Evolutionary conservation across 2,888 invertebrate species (phyloP).

Genomic region (Pyrgus malvae): DNA sequence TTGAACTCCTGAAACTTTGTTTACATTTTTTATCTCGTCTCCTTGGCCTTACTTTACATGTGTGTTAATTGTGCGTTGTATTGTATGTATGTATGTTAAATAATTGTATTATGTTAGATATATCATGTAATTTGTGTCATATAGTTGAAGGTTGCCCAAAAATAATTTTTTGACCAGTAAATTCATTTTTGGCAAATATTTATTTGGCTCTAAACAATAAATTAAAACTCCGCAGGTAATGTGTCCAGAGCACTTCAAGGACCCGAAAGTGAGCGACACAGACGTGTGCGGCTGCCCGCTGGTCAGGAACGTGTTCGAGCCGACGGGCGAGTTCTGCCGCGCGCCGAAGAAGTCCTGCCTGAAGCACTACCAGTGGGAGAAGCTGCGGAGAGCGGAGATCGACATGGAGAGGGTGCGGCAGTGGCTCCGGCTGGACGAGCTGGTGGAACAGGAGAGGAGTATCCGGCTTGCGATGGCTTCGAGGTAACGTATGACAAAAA

Average conservation of each 20-base stretch:
- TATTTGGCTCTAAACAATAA: not conserved
- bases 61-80: too few relatives aligned
- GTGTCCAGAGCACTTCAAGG: constrained; percentile 98
- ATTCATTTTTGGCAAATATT: too few relatives aligned
- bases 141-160: too few relatives aligned
- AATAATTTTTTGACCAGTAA: too few relatives aligned
- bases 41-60: too few relatives aligned
- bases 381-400: constrained; percentile 95
- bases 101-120: too few relatives aligned
- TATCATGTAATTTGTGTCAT: too few relatives aligned
- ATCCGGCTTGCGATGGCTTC: constrained; percentile 86
- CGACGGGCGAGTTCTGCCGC: constrained; percentile 92
- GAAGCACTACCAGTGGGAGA: constrained; percentile 98
- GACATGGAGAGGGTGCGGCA: constrained; percentile 96
- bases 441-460: constrained; percentile 95
- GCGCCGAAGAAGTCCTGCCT: constrained; percentile 95
- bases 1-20: too few relatives aligned
- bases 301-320: constrained; percentile 90
- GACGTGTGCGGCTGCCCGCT: constrained; percentile 97
- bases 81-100: too few relatives aligned
- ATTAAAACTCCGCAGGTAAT: constrained; percentile 79
- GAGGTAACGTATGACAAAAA: constrained; percentile 46
- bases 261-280: constrained; percentile 91
- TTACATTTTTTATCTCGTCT: too few relatives aligned
- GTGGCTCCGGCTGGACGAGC: constrained; percentile 96